phyloP scores from a whole-genome alignment of 2,888 invertebrate species.

The Drosophila setosimentum region DNA sequence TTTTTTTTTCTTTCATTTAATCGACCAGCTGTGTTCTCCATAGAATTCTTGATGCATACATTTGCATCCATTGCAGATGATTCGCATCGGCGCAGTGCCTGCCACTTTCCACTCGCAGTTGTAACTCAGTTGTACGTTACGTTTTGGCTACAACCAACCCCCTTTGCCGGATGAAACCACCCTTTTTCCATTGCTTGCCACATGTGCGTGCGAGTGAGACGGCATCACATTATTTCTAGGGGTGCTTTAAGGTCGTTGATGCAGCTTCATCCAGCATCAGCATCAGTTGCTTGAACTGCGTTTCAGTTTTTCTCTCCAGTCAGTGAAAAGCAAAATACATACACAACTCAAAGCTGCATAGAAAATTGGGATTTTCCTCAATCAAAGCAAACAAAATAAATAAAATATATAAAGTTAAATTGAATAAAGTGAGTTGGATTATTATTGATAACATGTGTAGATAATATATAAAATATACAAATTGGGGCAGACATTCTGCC shows the following conservation, averaged over 20 bases:
- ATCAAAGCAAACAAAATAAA: neutral
- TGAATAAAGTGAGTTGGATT: too few species aligned
- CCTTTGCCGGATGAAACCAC: constrained; percentile 45
- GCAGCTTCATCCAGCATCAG: constrained; percentile 28
- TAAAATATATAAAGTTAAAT: neutral
- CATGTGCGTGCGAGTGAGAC: constrained; percentile 50
- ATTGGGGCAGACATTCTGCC: too few species aligned
- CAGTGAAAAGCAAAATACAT: constrained; percentile 23
- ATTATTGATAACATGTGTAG: too few species aligned
- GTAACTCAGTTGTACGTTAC: constrained; percentile 66
- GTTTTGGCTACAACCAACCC: constrained; percentile 35
- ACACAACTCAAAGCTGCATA: constrained; percentile 27
- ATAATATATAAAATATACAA: too few species aligned
- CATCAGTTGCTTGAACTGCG: constrained; percentile 66
- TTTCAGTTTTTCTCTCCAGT: constrained; percentile 33
- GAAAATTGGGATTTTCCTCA: neutral
- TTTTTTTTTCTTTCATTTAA: neutral
- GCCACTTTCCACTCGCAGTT: constrained; percentile 51
- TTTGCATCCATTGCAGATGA: constrained; percentile 10
- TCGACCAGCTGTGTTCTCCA: constrained; percentile 25
- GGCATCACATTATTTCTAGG: constrained; percentile 13
- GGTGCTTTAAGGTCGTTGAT: constrained; percentile 67
- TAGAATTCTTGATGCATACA: constrained; percentile 2
- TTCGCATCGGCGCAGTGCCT: constrained; percentile 65
- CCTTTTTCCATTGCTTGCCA: constrained; percentile 21